Conservation (phyloP, 2,888 invertebrate species). For the Catocala sponsa region DNA sequence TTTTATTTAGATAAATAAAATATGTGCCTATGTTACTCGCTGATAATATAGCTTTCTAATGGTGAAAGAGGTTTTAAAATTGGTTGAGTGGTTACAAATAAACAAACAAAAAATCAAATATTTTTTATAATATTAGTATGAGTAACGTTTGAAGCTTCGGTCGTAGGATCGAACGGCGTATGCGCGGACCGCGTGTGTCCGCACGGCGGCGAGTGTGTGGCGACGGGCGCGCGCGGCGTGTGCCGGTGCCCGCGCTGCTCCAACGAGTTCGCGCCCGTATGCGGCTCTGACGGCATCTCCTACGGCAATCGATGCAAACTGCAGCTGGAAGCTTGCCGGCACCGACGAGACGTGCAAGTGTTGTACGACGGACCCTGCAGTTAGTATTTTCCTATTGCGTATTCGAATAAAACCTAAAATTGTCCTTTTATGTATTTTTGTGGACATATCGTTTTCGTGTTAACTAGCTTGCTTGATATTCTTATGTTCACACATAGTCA, state of each 20-base stretch:
- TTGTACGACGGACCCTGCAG: constrained; percentile 95
- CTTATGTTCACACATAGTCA: neutral
- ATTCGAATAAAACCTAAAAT: too few relatives aligned
- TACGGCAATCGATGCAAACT: constrained; percentile 95
- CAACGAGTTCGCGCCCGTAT: constrained; percentile 94
- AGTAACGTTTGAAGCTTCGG: neutral
- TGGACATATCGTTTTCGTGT: too few relatives aligned
- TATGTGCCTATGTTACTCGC: too few relatives aligned
- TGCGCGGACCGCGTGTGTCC: constrained; percentile 92
- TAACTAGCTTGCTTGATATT: too few relatives aligned
- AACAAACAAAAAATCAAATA: too few relatives aligned
- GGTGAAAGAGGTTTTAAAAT: too few relatives aligned
- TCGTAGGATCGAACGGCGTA: constrained; percentile 89
- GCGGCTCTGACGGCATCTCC: constrained; percentile 94
- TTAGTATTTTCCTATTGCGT: constrained; percentile 11
- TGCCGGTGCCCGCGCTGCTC: constrained; percentile 96
- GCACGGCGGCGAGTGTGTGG: constrained; percentile 90
- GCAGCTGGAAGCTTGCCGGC: constrained; percentile 93
- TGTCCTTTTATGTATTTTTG: too few relatives aligned
- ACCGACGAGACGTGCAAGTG: constrained; percentile 91
- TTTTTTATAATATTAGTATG: neutral
- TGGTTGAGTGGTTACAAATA: too few relatives aligned
- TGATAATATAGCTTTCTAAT: too few relatives aligned
- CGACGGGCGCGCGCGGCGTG: constrained; percentile 91
- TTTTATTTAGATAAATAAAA: too few relatives aligned